A percentile compares a stretch with the other conserved stretches of the same genome.
phyloP scores from a whole-genome alignment of 2,797 vertebrate genomes.

The Parotocinclus haroldoi region DNA sequence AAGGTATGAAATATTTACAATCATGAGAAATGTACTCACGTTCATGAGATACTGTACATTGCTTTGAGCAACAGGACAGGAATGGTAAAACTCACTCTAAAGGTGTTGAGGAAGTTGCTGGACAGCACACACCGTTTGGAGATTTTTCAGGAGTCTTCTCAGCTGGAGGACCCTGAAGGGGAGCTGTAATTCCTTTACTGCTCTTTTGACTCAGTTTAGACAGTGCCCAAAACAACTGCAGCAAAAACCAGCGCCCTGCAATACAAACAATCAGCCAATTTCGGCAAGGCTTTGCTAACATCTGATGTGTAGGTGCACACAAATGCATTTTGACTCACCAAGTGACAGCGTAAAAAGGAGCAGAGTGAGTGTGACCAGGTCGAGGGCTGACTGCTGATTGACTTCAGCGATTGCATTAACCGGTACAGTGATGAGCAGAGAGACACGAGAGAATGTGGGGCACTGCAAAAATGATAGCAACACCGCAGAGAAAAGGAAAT shows the following conservation, averaged over 20 bases:
- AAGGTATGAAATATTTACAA: too few relatives aligned
- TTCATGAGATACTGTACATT: too few relatives aligned
- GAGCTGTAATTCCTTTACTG: not conserved
- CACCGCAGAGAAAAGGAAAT: constrained; percentile 67
- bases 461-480: constrained; percentile 76
- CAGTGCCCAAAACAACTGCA: constrained; percentile 21
- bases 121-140: constrained; percentile 18
- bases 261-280: not conserved
- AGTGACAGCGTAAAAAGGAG: constrained; percentile 61
- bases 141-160: constrained; percentile 38
- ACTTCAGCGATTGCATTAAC: constrained; percentile 69
- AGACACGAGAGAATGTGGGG: constrained; percentile 55
- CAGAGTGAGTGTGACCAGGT: constrained; percentile 66
- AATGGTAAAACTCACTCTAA: constrained; percentile 60
- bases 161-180: constrained; percentile 15
- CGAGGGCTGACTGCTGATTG: constrained; percentile 71
- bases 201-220: constrained; percentile 25
- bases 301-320: too few relatives aligned
- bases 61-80: too few relatives aligned
- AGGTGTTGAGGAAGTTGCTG: constrained; percentile 65
- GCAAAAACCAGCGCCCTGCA: constrained; percentile 70
- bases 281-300: too few relatives aligned
- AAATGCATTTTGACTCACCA: constrained; percentile 49
- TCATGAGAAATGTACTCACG: too few relatives aligned
- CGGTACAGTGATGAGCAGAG: constrained; percentile 70